Base-by-base conservation (phyloP, 2,113 vertebrate species). In the Climacteris rufus region DNA sequence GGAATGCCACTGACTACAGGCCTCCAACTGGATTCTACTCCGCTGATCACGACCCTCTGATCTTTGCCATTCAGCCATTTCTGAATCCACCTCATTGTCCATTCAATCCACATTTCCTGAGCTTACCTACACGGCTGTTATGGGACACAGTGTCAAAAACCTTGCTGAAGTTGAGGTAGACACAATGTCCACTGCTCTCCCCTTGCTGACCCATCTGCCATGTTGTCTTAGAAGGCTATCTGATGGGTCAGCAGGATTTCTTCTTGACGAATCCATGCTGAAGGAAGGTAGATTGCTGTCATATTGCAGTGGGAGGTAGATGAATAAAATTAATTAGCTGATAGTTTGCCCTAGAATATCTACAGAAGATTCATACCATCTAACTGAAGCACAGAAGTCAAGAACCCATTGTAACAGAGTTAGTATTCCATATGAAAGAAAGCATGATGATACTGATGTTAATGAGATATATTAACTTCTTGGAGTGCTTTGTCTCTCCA, bases 171-270 rank as follows among this genome's bases (percentile, higher is more conserved):
- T 20, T 1, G 2, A 74, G 52, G 28, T 19, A 52, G 68, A 66
- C 10, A 66, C 10, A 44, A 20, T 23, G 4, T 37, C 37, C 60
- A 17, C 23, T 45, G 6, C 19, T 59, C 10, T 66, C 15, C 8
- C 9, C 15, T 59, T 1, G 0, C 7, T 35, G 24, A 30, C 1
- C 0, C 20, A 30, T 24, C 39, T 60, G 24, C 28, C 0, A 0
- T 53, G 45, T 39, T 18, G 15, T 61, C 53, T n/a, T 4, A 45
- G n/a, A 68, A 60, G 28, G 21, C 24, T 61, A 35, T 75, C 30
- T 60, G 28, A 53, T 40, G n/a, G 61, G 47, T 76, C 16, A 40
- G 14, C 25, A 47, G 27, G 54, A 61, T 76, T 76, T 89, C 40
- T 52, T 24, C 30, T 68, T 54, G 53, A n/a, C 35, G 39, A 82